phyloP scores from a whole-genome alignment of 2,888 invertebrate species.

The Chesias legatella region DNA sequence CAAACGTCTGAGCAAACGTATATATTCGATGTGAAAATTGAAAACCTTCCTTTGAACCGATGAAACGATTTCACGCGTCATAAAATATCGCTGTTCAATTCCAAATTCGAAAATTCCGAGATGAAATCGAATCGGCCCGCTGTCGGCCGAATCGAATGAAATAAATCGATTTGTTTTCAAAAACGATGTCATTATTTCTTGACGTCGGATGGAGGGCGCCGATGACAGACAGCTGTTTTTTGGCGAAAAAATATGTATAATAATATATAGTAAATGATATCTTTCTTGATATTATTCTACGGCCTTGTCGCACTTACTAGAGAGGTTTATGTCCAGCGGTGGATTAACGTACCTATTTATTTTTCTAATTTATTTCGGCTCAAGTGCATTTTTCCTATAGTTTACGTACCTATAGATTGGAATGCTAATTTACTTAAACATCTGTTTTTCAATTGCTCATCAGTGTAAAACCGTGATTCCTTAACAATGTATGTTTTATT shows the following conservation, averaged over 20 bases:
- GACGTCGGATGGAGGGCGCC: conserved; percentile 56
- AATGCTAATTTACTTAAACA: too few relatives aligned
- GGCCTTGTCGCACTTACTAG: neutral
- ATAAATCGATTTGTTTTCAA: conserved; percentile 75
- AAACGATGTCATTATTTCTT: conserved; percentile 68
- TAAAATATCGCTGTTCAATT: conserved; percentile 64
- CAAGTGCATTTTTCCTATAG: too few relatives aligned
- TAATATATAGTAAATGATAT: conserved; percentile 15
- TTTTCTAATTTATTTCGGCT: too few relatives aligned
- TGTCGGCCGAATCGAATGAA: conserved; percentile 74
- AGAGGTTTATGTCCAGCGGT: neutral
- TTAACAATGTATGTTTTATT: too few relatives aligned
- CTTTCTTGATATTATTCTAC: conserved; percentile 5
- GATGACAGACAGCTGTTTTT: conserved; percentile 49
- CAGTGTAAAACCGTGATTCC: too few relatives aligned
- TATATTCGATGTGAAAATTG: conserved; percentile 72
- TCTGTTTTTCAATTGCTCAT: too few relatives aligned
- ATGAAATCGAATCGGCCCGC: conserved; percentile 55
- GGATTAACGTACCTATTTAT: too few relatives aligned
- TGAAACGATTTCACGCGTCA: conserved; percentile 76
- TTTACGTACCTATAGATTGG: too few relatives aligned
- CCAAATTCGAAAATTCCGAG: conserved; percentile 58
- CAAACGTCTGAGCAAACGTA: conserved; percentile 62
- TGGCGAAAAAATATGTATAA: conserved; percentile 34
- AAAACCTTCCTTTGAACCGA: conserved; percentile 66